A percentile compares a stretch with the other conserved stretches of the same genome.
These are phyloP conservation scores for Drosophila nannoptera DNA, from an alignment of 1,140 invertebrate genomes.

Conservation along the genomic window DNA sequence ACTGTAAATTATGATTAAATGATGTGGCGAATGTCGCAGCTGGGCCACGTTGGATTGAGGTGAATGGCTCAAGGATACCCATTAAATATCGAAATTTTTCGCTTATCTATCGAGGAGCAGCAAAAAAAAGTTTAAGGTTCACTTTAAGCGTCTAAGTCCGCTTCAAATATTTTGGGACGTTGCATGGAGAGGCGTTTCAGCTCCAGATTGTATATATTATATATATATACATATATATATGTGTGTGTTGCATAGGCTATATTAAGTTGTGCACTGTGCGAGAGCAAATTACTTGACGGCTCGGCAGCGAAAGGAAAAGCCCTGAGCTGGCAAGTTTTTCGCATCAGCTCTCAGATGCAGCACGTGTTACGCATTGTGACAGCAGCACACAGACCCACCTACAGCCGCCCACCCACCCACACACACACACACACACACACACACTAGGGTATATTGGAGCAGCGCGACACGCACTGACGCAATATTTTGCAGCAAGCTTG, in stretches of 20 bases:
- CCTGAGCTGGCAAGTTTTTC: conserved; percentile 10
- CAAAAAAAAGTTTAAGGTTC: too few relatives aligned
- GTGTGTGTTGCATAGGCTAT: conserved; percentile 3
- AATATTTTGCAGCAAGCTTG: conserved; percentile 72
- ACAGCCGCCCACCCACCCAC: too few relatives aligned
- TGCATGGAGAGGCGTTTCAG: too few relatives aligned
- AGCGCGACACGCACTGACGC: conserved; percentile 59
- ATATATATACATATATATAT: conserved; percentile 6
- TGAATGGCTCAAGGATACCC: too few relatives aligned
- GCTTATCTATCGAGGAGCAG: too few relatives aligned
- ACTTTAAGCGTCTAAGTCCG: too few relatives aligned
- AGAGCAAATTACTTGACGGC: conserved; percentile 7
- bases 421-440: too few relatives aligned
- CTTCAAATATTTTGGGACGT: too few relatives aligned
- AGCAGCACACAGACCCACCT: too few relatives aligned
- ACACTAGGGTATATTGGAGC: too few relatives aligned
- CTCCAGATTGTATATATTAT: not conserved
- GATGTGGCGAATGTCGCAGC: not conserved
- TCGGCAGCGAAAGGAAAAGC: conserved; percentile 5
- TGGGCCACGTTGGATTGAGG: too few relatives aligned
- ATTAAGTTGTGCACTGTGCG: conserved; percentile 1
- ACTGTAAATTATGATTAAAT: not conserved
- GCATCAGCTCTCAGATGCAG: conserved; percentile 40
- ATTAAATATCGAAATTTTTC: too few relatives aligned
- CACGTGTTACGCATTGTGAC: conserved; percentile 57